Conservation (phyloP, 1,140 invertebrate genomes). For the Drosophila pallidifrons region DNA sequence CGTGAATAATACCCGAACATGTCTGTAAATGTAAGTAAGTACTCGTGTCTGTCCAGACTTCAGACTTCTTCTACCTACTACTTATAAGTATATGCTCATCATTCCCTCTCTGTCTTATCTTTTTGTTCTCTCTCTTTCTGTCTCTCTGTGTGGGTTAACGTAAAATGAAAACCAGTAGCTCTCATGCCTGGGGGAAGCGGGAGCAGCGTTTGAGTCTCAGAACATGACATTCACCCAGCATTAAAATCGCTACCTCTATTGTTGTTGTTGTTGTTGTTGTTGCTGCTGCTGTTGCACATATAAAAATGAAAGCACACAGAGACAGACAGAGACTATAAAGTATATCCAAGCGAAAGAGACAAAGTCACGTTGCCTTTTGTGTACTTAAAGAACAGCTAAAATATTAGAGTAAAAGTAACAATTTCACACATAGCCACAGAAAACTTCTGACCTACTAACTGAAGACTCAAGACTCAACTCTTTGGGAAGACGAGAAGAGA, state of each 20-base stretch:
- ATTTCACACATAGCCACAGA: conserved; percentile 72
- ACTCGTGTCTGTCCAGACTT: conserved; percentile 26
- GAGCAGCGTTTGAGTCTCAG: conserved; percentile 44
- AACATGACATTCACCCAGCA: conserved; percentile 78
- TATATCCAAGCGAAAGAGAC: conserved; percentile 72
- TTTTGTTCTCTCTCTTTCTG: neutral
- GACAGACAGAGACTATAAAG: conserved; percentile 52
- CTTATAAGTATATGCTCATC: conserved; percentile 20
- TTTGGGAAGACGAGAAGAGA: conserved; percentile 8
- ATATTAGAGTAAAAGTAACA: conserved; percentile 59
- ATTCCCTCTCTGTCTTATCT: neutral
- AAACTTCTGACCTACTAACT: conserved; percentile 77
- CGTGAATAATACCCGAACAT: conserved; percentile 54
- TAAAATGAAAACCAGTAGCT: conserved; percentile 77
- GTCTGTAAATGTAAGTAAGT: conserved; percentile 47
- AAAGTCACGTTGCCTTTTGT: conserved; percentile 73
- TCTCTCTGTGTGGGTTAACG: conserved; percentile 51
- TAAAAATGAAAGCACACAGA: conserved; percentile 77
- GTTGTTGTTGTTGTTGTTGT: conserved; percentile 12
- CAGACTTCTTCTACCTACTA: conserved; percentile 23
- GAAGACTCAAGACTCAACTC: conserved; percentile 22
- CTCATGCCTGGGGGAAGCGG: conserved; percentile 13
- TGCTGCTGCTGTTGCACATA: conserved; percentile 30
- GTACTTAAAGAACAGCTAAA: conserved; percentile 46
- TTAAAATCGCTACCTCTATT: conserved; percentile 66